A percentile compares a stretch with the other conserved stretches of the same genome.
phyloP scores from a whole-genome alignment of 2,113 vertebrate species.

The Tragelaphus scriptus region DNA sequence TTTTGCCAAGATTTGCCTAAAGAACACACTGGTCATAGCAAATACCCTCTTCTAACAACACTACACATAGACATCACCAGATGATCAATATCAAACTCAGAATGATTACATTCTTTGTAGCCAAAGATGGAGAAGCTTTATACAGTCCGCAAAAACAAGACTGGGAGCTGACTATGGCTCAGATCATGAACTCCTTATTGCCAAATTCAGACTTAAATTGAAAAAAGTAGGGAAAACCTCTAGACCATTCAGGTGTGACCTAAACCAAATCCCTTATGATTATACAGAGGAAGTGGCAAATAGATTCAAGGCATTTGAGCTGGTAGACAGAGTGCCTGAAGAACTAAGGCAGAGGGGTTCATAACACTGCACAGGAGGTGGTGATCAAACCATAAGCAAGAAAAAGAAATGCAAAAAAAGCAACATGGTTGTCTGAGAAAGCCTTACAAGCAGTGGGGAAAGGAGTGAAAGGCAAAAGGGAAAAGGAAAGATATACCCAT shows the following conservation, averaged over 20 bases:
- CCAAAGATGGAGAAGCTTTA: neutral
- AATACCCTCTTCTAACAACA: neutral
- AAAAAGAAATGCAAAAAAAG: neutral
- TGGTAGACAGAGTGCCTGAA: neutral
- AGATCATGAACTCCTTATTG: neutral
- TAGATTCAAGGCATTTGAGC: neutral
- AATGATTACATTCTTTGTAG: neutral
- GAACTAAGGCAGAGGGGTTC: neutral
- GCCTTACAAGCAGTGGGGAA: neutral
- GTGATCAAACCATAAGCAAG: neutral
- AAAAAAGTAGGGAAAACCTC: neutral
- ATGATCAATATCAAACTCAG: neutral
- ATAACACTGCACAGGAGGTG: neutral
- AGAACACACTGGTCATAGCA: neutral
- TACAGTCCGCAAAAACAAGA: neutral
- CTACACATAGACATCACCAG: neutral
- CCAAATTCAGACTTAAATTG: neutral
- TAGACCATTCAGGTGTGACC: neutral
- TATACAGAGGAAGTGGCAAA: neutral
- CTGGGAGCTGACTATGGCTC: neutral
- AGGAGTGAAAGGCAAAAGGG: neutral
- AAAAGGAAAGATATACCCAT: neutral
- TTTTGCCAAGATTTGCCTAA: neutral
- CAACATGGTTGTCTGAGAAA: neutral
- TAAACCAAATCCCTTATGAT: neutral